Conservation (phyloP, 2,888 invertebrate species). For the Rhyacophila evoluta region DNA sequence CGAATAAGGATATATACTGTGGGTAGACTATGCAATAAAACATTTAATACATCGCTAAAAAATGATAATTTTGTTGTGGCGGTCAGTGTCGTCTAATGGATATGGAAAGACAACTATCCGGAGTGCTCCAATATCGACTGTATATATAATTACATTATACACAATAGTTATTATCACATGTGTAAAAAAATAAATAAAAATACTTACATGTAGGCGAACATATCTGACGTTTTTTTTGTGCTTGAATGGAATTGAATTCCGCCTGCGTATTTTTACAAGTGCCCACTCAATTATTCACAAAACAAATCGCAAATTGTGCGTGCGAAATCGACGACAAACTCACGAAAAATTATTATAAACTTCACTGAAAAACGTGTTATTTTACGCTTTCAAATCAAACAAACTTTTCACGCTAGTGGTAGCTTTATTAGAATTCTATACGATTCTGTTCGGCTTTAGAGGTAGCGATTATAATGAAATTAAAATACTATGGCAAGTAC, state of each 20-base stretch:
- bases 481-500: neutral
- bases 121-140: neutral
- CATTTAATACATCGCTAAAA: constrained; percentile 23
- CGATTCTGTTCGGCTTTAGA: neutral
- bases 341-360: neutral
- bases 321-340: neutral
- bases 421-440: neutral
- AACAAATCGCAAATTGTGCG: neutral
- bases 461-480: neutral
- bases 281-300: neutral
- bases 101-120: neutral
- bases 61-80: constrained; percentile 41
- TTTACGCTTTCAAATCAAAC: neutral
- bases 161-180: constrained; percentile 16
- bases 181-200: neutral
- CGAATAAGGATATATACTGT: neutral
- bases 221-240: neutral
- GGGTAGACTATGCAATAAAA: constrained; percentile 1
- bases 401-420: neutral
- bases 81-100: constrained; percentile 43
- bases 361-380: neutral
- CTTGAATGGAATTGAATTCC: constrained; percentile 15
- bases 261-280: neutral
- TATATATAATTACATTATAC: neutral
- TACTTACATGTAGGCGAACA: constrained; percentile 52